A percentile compares a stretch with the other conserved stretches of the same genome.
Conservation (phyloP, 1,140 invertebrate species). For the Zaprionus inermis region DNA sequence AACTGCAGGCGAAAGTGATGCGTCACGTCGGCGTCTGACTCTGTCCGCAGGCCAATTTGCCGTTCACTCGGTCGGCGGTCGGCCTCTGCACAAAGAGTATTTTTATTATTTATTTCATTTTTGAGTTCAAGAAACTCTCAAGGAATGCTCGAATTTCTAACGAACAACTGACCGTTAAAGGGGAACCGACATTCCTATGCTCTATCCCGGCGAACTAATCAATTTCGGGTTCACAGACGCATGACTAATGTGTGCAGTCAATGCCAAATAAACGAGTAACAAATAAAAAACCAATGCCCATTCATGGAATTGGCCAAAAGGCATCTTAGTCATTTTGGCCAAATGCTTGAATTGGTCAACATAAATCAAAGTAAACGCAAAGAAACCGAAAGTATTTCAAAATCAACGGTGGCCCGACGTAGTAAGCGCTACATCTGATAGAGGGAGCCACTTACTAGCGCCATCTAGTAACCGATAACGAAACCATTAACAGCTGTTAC, state of each 20-base stretch:
- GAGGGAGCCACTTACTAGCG: slow-evolving; percentile 13
- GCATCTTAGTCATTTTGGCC: slow-evolving; percentile 26
- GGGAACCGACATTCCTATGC: slow-evolving; percentile 48
- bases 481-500: not conserved
- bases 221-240: slow-evolving; percentile 18
- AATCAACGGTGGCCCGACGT: slow-evolving; percentile 4
- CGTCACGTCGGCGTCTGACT: slow-evolving; percentile 64
- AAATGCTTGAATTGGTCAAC: slow-evolving; percentile 41
- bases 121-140: slow-evolving; percentile 72
- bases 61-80: slow-evolving; percentile 50
- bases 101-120: slow-evolving; percentile 32
- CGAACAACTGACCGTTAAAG: slow-evolving; percentile 47
- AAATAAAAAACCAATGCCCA: slow-evolving; percentile 21
- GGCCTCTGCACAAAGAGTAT: slow-evolving; percentile 27
- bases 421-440: not conserved
- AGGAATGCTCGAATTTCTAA: slow-evolving; percentile 65
- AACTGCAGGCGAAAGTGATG: slow-evolving; percentile 74
- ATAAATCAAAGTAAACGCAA: slow-evolving; percentile 54
- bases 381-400: slow-evolving; percentile 31
- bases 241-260: slow-evolving; percentile 26
- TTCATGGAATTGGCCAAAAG: slow-evolving; percentile 10
- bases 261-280: slow-evolving; percentile 23
- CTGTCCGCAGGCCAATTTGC: slow-evolving; percentile 53
- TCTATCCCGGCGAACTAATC: slow-evolving; percentile 24
- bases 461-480: not conserved